A percentile compares a stretch with the other conserved stretches of the same genome.
phyloP scores from a whole-genome alignment of 2,888 invertebrate genomes.

The Eristalis pertinax region DNA sequence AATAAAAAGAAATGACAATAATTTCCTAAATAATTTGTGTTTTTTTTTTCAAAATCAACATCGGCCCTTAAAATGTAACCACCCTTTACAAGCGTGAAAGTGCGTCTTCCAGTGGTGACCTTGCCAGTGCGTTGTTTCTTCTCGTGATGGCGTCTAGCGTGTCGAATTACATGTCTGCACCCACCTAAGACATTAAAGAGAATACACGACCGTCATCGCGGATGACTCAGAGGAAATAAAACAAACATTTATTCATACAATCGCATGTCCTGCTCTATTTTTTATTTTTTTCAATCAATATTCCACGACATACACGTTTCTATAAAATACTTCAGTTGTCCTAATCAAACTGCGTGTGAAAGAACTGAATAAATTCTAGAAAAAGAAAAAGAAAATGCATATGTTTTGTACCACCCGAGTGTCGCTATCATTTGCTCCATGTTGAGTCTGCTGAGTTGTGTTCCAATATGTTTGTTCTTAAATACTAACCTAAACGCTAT shows the following conservation, averaged over 20 bases:
- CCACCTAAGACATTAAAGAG: no score
- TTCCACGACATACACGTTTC: constrained; percentile 42
- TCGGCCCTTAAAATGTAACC: no score
- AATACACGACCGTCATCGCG: neutral
- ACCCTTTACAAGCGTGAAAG: no score
- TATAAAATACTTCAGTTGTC: constrained; percentile 47
- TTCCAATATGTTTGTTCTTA: neutral
- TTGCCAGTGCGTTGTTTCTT: no score
- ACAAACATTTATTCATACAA: neutral
- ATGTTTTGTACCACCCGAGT: constrained; percentile 52
- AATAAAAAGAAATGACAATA: no score
- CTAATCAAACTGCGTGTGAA: neutral
- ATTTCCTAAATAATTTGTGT: no score
- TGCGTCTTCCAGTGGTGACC: no score
- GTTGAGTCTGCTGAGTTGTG: neutral
- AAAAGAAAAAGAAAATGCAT: constrained; percentile 53
- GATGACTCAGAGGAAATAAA: neutral
- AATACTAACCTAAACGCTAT: neutral
- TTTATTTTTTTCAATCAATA: neutral
- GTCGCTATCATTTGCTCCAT: constrained; percentile 12
- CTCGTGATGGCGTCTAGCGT: no score
- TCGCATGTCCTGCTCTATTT: neutral
- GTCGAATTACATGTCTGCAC: no score
- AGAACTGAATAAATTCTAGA: constrained; percentile 23
- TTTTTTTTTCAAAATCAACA: no score